Base-by-base conservation (phyloP, 2,113 vertebrate genomes). In the Engraulis encrasicolus region DNA sequence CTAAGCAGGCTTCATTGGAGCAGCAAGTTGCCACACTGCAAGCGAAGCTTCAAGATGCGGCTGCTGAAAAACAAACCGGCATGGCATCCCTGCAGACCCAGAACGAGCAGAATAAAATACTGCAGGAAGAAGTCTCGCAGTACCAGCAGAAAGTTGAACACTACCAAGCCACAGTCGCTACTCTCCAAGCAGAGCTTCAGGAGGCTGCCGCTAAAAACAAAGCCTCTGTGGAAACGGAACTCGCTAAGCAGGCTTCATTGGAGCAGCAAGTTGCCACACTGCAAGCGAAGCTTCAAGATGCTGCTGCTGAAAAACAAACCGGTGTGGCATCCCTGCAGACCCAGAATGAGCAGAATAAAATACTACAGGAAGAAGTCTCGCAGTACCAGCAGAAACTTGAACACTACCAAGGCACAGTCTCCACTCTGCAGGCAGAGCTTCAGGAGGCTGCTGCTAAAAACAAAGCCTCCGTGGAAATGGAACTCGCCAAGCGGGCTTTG, bases 281-380 rank as follows among this genome's bases (percentile, higher is more conserved):
- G 38, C 83, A 86, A 37, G 78, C 45, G 20, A 66, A 84, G 61
- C 15, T 90, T 38, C 78, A 36, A 7, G 78, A 84, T 31, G 74
- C 54, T 27, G 77, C 81, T 37, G 34, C 81, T 38, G 50, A 84
- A 18, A 79, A 77, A 6, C 78, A 87, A 6, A 40, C 80, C 0
- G 66, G 85, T 14, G 83, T 95, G 15, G 86, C 93, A 0, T 88
- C 89, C 0, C 92, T 95, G 34, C 82, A 82, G 14, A 79, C 80
- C 6, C 81, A 90, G 71, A 17, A 85, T 12, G 50, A 86, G 40
- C 3, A 77, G 81, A 71, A 27, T 1, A 0, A n/a, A 27, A n/a
- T 66, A 81, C 1, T 74, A 82, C 80, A 78, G 74, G 66, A 86
- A 6, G 78, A 80, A 1, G 19, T 45, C 9, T 23, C 54, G 20